Percentiles rank a stretch among this genome's conserved stretches.
Evolutionary conservation across 2,888 invertebrate species (phyloP).

Genomic region (Penaeus monodon): DNA sequence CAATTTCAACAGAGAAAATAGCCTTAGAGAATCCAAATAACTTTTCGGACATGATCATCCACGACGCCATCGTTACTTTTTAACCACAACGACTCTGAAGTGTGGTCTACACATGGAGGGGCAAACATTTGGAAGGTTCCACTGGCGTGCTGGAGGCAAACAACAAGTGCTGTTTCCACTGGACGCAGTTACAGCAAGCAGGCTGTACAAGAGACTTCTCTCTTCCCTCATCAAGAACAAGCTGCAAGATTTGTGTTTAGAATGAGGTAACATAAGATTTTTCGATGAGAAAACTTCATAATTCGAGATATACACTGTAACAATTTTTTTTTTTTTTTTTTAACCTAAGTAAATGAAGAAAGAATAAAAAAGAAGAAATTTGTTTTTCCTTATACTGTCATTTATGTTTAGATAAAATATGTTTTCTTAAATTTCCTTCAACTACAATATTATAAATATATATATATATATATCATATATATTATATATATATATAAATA

Average conservation of each 20-base stretch:
- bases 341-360: too few relatives aligned
- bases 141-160: slow-evolving; percentile 82
- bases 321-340: too few relatives aligned
- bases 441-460: background rate
- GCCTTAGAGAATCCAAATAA: background rate
- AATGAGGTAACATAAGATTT: too few relatives aligned
- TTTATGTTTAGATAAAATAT: background rate
- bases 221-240: slow-evolving; percentile 52
- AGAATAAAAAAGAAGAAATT: background rate
- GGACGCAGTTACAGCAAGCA: slow-evolving; percentile 50
- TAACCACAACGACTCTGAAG: slow-evolving; percentile 36
- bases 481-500: too few relatives aligned
- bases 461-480: background rate
- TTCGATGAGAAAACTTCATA: too few relatives aligned
- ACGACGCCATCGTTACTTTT: slow-evolving; percentile 43
- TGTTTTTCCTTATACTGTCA: background rate
- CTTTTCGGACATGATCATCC: slow-evolving; percentile 40
- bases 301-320: too few relatives aligned
- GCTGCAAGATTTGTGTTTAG: slow-evolving; percentile 14
- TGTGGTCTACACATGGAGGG: slow-evolving; percentile 48
- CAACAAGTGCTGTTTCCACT: slow-evolving; percentile 78
- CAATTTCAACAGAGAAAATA: too few relatives aligned
- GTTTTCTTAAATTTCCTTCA: background rate
- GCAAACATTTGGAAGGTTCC: slow-evolving; percentile 74
- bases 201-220: slow-evolving; percentile 42